Conservation (phyloP, 1,140 invertebrate species). For the Danaus melanippus region DNA sequence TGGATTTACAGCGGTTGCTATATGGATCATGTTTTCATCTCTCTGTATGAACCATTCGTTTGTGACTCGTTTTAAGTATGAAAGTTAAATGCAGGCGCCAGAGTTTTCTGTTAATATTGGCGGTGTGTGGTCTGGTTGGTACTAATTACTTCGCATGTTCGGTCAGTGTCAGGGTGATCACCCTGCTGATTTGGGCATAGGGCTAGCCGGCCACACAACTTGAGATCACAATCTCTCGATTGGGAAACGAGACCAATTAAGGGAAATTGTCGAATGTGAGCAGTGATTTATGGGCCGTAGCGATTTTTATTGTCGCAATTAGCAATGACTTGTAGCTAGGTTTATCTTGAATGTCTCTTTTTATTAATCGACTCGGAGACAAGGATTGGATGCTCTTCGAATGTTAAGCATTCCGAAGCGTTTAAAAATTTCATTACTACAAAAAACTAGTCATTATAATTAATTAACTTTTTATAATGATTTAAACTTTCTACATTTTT, state of each 20-base stretch:
- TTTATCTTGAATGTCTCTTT: slow-evolving; percentile 26
- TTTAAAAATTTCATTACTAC: no score
- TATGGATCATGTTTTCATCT: slow-evolving; percentile 10
- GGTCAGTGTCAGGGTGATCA: slow-evolving; percentile 53
- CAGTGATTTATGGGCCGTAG: slow-evolving; percentile 40
- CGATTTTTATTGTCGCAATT: slow-evolving; percentile 42
- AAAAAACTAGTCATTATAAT: no score
- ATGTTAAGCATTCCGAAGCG: no score
- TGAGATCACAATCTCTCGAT: slow-evolving; percentile 45
- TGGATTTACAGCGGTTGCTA: no score
- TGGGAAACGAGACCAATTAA: slow-evolving; percentile 55
- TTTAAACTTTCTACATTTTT: no score
- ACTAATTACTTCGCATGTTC: slow-evolving; percentile 46
- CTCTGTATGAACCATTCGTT: slow-evolving; percentile 26
- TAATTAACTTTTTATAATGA: no score
- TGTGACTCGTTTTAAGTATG: slow-evolving; percentile 32
- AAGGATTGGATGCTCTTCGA: slow-evolving; percentile 1
- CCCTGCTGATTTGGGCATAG: slow-evolving; percentile 36
- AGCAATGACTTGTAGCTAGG: slow-evolving; percentile 28
- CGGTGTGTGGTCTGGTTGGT: slow-evolving; percentile 41
- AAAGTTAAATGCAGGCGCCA: slow-evolving; percentile 32
- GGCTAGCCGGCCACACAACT: slow-evolving; percentile 39
- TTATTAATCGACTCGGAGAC: slow-evolving; percentile 17
- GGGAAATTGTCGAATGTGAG: slow-evolving; percentile 48
- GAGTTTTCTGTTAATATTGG: slow-evolving; percentile 14